Base-by-base conservation (phyloP, 2,888 invertebrate genomes). In the Rambutsinella grinnellia region DNA sequence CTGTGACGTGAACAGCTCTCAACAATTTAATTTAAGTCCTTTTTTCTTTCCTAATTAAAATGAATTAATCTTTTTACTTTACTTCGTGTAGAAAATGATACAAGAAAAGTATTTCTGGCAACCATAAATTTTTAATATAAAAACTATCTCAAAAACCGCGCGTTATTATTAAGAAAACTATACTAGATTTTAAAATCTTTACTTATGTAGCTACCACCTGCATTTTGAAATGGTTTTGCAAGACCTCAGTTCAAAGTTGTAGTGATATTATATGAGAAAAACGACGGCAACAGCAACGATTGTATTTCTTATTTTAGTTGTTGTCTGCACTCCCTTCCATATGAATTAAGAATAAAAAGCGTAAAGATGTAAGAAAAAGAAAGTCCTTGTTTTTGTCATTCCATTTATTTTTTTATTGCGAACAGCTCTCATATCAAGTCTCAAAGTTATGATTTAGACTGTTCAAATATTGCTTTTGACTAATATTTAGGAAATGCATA, bases 241-340 rank as follows among this genome's bases (percentile, higher is more conserved):
- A 74, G 62, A 62, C 67, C 75, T 75, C 47, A 68, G 75, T 75
- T 75, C 75, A 75, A 75, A 75, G 56, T 68, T 75, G 75, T 75
- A 75, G 75, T 75, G 75, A 75, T 75, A 75, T 68, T 57, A 36
- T 13, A 49, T 28, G n/a, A n/a, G n/a, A n/a, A n/a, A n/a, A n/a
- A 54, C 28, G 44, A 66, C 17, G 44, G 67, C 61, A 58, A 27
- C 65, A 60, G 54, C 74, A 75, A 61, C 61, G 28, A 27, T 62
- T 57, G 61, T 61, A 47, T 44, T 46, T 74, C 51, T 62, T 19
- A 57, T 57, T 68, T 68, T 51, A 60, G 68, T 69, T 69, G 68
- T 69, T 76, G 57, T 63, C 44, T 57, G 56, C 67, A 54, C 62
- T 75, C 62, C 62, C n/a, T 62, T 17, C 68, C 44, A 62, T 61